Base-by-base conservation (phyloP, 2,113 vertebrate genomes). In the Hemicordylus capensis region DNA sequence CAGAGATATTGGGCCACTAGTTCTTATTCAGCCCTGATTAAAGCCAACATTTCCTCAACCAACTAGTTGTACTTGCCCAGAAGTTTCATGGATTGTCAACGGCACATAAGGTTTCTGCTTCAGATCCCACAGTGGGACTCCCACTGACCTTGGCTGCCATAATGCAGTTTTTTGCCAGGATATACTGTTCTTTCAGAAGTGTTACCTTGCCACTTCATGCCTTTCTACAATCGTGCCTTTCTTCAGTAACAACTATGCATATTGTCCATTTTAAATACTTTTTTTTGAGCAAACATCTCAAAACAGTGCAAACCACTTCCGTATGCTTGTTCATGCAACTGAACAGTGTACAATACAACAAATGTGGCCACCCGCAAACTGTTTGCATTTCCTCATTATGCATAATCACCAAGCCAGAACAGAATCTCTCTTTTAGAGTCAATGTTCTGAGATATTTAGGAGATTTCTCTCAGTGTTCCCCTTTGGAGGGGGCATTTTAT, bases 211-310 rank as follows among this genome's bases (percentile, higher is more conserved):
- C 17, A 77, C 51, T 22, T 59, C 28, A 66, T 88, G 83, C 37
- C n/a, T n/a, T n/a, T n/a, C n/a, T n/a, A 85, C 74, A 89, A 82
- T 59, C 28, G 61, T 88, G 83, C 39, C 0, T 81, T 67, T 82
- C 85, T 82, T 89, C 70, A 56, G 34, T 3, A 66, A 44, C 61
- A 80, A 37, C 46, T 10, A 37, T 70, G 37, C 39, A 59, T 59
- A 44, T n/a, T 82, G 37, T 44, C 83, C 83, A 59, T 76, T 83
- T 28, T 9, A 73, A 58, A 56, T 73, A 3, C 85, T 89, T 51
- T 64, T 72, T 1, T 78, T 42, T 12, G 74, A 85, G 67, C 76
- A 69, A 79, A 76, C 51, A 20, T 22, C 64, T 34, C 26, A 10
- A 22, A 83, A 75, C 24, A 86, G 42, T 14, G n/a, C 0, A 19